A percentile compares a stretch with the other conserved stretches of the same genome.
Evolutionary conservation across 2,888 invertebrate species (phyloP).

Genomic region (Labia minor): DNA sequence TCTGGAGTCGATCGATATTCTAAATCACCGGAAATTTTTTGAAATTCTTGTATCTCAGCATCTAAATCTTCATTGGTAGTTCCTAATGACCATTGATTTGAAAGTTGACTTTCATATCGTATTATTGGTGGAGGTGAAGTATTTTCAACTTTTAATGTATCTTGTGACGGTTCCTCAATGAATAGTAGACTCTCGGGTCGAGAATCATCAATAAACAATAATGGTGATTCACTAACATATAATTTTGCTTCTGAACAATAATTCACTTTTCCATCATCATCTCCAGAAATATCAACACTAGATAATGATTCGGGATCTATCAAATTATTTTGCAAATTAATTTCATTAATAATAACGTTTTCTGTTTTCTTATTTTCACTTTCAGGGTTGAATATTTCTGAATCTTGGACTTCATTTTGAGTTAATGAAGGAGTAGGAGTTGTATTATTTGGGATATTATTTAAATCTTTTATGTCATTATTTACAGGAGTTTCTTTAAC

Average conservation of each 20-base stretch:
- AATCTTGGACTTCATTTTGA: slow-evolving; percentile 19
- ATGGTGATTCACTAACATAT: background rate
- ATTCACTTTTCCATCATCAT: background rate
- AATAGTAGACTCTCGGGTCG: background rate
- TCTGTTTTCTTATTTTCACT: slow-evolving; percentile 32
- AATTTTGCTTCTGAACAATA: background rate
- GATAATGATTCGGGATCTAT: background rate
- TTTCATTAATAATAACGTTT: background rate
- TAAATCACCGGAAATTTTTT: slow-evolving; percentile 1
- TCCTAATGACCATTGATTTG: background rate
- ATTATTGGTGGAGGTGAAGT: background rate
- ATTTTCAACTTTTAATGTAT: background rate
- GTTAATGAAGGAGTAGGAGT: background rate
- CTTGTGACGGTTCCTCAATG: background rate
- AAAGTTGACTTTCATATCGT: background rate
- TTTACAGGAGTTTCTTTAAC: background rate
- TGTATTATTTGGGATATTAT: too few relatives aligned
- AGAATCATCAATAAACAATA: background rate
- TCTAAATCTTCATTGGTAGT: background rate
- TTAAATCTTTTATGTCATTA: too few relatives aligned
- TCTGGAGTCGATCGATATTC: background rate
- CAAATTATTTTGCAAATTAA: background rate
- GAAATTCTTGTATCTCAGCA: background rate
- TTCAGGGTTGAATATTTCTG: slow-evolving; percentile 35
- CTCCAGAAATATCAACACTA: background rate